Conservation (phyloP, 2,113 vertebrate species). For the Archocentrus centrarchus region DNA sequence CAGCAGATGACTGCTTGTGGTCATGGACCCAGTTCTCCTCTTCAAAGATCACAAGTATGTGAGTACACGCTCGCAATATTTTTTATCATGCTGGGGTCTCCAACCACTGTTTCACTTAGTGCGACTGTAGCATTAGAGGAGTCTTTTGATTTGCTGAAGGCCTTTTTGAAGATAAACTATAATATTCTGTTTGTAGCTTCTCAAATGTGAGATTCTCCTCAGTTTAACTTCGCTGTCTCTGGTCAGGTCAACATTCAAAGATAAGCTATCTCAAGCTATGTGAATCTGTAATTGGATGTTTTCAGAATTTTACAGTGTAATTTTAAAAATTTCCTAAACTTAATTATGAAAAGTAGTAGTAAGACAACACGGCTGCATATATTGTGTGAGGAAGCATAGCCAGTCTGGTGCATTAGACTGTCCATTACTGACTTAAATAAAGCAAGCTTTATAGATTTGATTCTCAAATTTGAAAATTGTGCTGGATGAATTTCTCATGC, state of each 20-base stretch:
- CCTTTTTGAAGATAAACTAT: not conserved
- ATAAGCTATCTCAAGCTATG: not conserved
- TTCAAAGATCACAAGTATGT: not conserved
- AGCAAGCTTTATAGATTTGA: not conserved
- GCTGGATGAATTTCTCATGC: not conserved
- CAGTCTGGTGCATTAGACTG: not conserved
- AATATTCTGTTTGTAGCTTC: not conserved
- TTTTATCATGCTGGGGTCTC: not conserved
- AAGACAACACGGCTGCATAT: no score
- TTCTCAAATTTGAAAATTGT: not conserved
- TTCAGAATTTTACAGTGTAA: not conserved
- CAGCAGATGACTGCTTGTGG: not conserved
- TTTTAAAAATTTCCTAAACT: no score
- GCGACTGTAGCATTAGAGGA: not conserved
- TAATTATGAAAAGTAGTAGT: no score
- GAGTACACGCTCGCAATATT: not conserved
- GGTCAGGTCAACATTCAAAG: not conserved
- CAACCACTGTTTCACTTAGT: not conserved
- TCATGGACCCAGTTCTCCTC: not conserved
- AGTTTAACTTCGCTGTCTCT: not conserved
- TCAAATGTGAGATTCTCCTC: not conserved
- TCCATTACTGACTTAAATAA: no score
- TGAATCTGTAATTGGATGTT: not conserved
- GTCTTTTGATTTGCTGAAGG: not conserved
- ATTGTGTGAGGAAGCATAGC: no score